Evolutionary conservation across 2,888 invertebrate species (phyloP).

Genomic region (Hypomecis atomaria): DNA sequence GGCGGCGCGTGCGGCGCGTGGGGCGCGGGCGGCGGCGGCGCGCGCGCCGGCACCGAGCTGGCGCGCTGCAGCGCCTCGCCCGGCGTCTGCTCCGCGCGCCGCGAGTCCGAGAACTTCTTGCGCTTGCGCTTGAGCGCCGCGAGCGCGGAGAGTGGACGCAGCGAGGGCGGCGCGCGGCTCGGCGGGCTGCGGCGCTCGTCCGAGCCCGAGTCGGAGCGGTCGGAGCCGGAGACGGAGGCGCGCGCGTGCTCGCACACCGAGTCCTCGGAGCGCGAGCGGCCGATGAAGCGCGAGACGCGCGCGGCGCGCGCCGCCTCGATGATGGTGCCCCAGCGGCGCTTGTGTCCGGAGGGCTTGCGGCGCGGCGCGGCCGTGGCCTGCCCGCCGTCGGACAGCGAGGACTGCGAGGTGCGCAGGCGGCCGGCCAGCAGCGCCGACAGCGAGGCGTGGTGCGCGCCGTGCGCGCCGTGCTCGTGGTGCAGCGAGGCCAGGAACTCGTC

Average conservation of each 20-base stretch:
- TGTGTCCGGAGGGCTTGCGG: constrained; percentile 85
- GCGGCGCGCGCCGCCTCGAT: constrained; percentile 95
- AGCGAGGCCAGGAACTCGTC: constrained; percentile 91
- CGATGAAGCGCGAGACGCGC: constrained; percentile 91
- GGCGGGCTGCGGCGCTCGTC: constrained; percentile 88
- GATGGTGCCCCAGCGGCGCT: constrained; percentile 92
- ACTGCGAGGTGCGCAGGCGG: constrained; percentile 73
- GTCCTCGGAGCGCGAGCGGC: constrained; percentile 91
- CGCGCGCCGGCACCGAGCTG: constrained; percentile 56
- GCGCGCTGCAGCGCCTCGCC: constrained; percentile 64
- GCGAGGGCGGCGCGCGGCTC: constrained; percentile 58
- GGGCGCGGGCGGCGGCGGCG: constrained; percentile 62
- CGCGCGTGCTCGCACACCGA: constrained; percentile 88
- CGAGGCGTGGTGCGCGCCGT: constrained; percentile 77
- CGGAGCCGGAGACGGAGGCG: constrained; percentile 52
- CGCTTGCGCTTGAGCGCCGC: constrained; percentile 91
- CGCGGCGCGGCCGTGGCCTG: constrained; percentile 39
- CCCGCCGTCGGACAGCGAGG: constrained; percentile 70
- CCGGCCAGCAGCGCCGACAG: constrained; percentile 89
- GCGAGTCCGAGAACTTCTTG: constrained; percentile 92
- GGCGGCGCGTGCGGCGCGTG: constrained; percentile 51
- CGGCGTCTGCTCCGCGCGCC: constrained; percentile 81
- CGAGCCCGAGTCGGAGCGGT: constrained; percentile 88
- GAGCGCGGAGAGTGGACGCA: constrained; percentile 85
- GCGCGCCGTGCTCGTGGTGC: constrained; percentile 84